phyloP scores from a whole-genome alignment of 2,888 invertebrate genomes.

The Ramazzottius varieornatus region DNA sequence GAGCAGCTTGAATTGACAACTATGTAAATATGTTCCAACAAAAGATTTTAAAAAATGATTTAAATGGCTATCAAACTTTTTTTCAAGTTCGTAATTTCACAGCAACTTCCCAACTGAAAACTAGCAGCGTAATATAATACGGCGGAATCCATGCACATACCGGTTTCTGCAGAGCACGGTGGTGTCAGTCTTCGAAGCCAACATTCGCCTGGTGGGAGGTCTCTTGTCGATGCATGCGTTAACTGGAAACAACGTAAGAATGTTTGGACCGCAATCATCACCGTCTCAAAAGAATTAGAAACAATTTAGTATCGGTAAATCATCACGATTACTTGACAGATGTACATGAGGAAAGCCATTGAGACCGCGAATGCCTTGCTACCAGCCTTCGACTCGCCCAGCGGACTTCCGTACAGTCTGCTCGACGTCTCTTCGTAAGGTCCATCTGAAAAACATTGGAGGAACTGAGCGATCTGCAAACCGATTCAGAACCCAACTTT shows the following conservation, averaged over 20 bases:
- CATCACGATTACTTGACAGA: background rate
- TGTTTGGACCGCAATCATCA: background rate
- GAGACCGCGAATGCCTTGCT: slow-evolving; percentile 4
- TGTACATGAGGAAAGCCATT: slow-evolving; percentile 4
- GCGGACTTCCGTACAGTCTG: slow-evolving; percentile 4
- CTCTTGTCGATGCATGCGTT: slow-evolving; percentile 1
- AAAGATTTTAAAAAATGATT: no score
- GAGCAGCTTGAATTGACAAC: background rate
- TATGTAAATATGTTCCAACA: background rate
- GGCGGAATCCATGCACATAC: no score
- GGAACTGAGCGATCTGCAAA: no score
- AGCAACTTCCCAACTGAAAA: no score
- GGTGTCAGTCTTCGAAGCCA: slow-evolving; percentile 5
- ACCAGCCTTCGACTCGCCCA: slow-evolving; percentile 4
- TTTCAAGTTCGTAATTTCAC: no score
- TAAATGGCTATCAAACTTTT: no score
- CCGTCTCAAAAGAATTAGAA: no score
- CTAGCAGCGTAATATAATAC: no score
- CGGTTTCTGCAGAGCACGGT: background rate
- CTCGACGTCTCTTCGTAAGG: background rate
- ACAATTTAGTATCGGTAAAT: no score
- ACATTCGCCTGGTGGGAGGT: slow-evolving; percentile 6
- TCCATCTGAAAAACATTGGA: background rate
- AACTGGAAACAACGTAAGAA: slow-evolving; percentile 2
- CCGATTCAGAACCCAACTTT: no score